phyloP scores from a whole-genome alignment of 2,888 invertebrate genomes.

The Celastrina argiolus region DNA sequence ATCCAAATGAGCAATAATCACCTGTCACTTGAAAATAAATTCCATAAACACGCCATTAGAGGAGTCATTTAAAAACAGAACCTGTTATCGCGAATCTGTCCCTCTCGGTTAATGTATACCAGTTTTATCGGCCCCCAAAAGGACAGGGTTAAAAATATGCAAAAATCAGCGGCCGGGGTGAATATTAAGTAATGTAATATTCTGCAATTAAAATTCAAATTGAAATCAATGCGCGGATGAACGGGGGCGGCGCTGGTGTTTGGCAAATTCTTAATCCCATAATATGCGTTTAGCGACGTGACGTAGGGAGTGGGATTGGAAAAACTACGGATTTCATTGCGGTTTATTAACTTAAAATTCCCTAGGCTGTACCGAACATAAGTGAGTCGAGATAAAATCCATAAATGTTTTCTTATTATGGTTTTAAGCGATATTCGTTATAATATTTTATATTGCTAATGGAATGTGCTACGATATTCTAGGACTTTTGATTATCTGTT shows the following conservation, averaged over 20 bases:
- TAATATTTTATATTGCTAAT: constrained; percentile 7
- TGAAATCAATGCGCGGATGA: constrained; percentile 76
- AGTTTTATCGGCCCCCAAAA: constrained; percentile 61
- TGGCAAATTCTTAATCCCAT: constrained; percentile 40
- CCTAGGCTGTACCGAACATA: neutral
- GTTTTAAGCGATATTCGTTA: neutral
- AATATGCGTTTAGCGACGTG: constrained; percentile 39
- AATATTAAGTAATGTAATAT: constrained; percentile 77
- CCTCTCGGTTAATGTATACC: constrained; percentile 65
- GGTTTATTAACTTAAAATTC: constrained; percentile 17
- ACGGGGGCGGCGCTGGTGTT: constrained; percentile 39
- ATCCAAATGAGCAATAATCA: neutral
- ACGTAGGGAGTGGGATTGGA: constrained; percentile 9
- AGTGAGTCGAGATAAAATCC: constrained; percentile 14
- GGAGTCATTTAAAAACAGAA: constrained; percentile 3
- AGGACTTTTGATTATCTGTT: constrained; percentile 17
- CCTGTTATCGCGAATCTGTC: constrained; percentile 49
- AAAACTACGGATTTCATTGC: constrained; percentile 20
- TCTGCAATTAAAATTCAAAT: constrained; percentile 78
- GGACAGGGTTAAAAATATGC: constrained; percentile 71
- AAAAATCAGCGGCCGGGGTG: constrained; percentile 72
- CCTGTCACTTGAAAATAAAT: constrained; percentile 13
- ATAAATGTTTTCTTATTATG: neutral
- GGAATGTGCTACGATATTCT: constrained; percentile 6
- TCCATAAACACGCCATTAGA: constrained; percentile 19